Percentiles rank a stretch among this genome's conserved stretches.
phyloP scores from a whole-genome alignment of 2,888 invertebrate genomes.

The Zygothrica quintamaculata region DNA sequence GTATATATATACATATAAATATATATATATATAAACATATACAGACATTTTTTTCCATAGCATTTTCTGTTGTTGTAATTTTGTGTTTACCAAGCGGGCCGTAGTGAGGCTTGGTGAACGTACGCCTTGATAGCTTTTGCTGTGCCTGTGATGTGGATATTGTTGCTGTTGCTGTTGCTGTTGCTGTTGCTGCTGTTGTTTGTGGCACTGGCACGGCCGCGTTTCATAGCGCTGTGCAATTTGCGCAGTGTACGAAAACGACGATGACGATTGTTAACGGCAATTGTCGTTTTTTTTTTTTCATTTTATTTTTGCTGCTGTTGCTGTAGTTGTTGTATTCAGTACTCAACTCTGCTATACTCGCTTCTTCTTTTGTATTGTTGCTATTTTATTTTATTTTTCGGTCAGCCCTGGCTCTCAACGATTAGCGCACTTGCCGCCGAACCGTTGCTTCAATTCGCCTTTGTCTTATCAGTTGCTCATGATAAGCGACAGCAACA shows the following conservation, averaged over 20 bases:
- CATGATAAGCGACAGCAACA: conserved; percentile 51
- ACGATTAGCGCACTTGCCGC: conserved; percentile 67
- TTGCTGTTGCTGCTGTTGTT: conserved; percentile 36
- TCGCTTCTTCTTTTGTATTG: conserved; percentile 19
- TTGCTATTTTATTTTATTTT: conserved; percentile 26
- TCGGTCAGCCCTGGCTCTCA: conserved; percentile 63
- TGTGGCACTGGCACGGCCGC: conserved; percentile 70
- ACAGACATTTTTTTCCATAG: conserved; percentile 67
- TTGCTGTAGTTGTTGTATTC: conserved; percentile 19
- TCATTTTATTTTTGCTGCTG: neutral
- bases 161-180: conserved; percentile 31
- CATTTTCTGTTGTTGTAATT: conserved; percentile 70
- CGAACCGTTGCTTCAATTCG: conserved; percentile 30
- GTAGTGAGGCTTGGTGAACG: conserved; percentile 58
- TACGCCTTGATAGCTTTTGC: conserved; percentile 65
- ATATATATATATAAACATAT: conserved; percentile 35
- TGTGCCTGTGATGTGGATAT: conserved; percentile 27
- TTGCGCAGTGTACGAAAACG: conserved; percentile 73
- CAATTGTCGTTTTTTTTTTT: conserved; percentile 63
- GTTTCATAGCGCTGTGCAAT: conserved; percentile 74
- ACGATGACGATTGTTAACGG: conserved; percentile 75
- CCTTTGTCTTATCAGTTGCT: conserved; percentile 64
- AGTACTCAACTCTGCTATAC: neutral
- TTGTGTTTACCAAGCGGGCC: conserved; percentile 75
- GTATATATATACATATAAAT: conserved; percentile 37